These are phyloP conservation scores for Xyrichtys novacula DNA, from an alignment of 2,797 vertebrate species.

Conservation along the genomic window DNA sequence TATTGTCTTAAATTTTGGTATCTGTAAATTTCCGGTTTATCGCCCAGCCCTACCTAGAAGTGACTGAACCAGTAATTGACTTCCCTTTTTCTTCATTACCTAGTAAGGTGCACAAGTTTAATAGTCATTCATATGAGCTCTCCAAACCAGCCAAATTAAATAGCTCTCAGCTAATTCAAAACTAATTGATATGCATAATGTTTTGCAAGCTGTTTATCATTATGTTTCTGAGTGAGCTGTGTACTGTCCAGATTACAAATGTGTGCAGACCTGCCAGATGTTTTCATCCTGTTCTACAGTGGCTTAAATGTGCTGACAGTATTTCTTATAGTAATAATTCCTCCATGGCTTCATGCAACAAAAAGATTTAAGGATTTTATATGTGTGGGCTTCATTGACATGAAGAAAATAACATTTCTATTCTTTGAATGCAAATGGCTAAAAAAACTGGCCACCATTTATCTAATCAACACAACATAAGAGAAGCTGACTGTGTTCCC, in stretches of 20 bases:
- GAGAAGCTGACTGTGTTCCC: neutral
- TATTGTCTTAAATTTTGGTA: no score
- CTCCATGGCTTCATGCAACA: neutral
- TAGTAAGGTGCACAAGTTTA: no score
- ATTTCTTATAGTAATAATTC: neutral
- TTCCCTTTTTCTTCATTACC: neutral
- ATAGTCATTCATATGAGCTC: neutral
- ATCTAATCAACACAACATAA: neutral
- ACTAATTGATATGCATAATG: neutral
- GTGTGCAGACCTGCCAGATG: neutral
- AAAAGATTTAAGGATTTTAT: no score
- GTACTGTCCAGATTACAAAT: slow-evolving; percentile 3
- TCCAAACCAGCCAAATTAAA: neutral
- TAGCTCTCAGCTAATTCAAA: neutral
- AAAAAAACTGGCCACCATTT: neutral
- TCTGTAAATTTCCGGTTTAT: no score
- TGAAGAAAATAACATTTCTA: no score
- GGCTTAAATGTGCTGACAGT: neutral
- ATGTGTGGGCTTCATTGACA: no score
- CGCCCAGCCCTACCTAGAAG: no score
- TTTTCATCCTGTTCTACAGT: neutral
- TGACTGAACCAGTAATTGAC: slow-evolving; percentile 1
- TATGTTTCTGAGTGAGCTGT: neutral
- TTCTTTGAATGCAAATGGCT: neutral
- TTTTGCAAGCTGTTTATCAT: slow-evolving; percentile 9